Evolutionary conservation across 2,888 invertebrate species (phyloP), one percentile per base, ranked within the genome.

Genomic region (Ichneumon xanthorius): DNA sequence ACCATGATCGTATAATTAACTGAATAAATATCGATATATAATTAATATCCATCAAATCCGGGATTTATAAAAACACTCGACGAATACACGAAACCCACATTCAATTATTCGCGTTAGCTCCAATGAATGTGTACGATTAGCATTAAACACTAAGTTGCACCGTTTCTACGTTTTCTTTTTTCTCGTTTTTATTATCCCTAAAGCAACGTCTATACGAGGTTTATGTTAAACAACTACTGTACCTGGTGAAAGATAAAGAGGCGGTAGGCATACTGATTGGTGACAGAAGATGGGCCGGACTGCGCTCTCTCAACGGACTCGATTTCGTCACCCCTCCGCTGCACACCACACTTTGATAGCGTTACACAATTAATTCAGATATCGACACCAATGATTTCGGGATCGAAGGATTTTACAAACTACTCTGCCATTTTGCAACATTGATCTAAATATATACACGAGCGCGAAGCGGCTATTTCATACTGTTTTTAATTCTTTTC

Each of bases 191-290:
- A 58, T 68, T 65, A 63, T 67, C 19, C 22, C 26, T 30, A 63
- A 80, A 80, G 80, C 61, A 55, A 72, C 71, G 63, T 73, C 72
- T 67, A 73, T 84, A 77, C 63, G 19, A 67, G 77, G 26, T 61
- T 63, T 81, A 58, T 73, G 82, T 84, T 79, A 67, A 82, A 87
- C 68, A 70, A 89, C 87, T 90, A 90, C 89, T 88, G 82, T 95
- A 96, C 96, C 96, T 96, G 95, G 94, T 95, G 92, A 95, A 95
- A 90, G 95, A 95, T 88, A 95, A 94, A 88, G 88, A 91, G 89
- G 95, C 94, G 90, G 95, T 93, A 89, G 95, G 95, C 95, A 95
- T 95, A 94, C 95, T 95, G 93, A 95, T 95, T 87, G 95, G 96
- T 91, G 95, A 95, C 90, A 95, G 94, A 91, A 95, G 94, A 91